These are phyloP conservation scores for Craniophora ligustri DNA, from an alignment of 2,888 invertebrate species.

Conservation along the genomic window DNA sequence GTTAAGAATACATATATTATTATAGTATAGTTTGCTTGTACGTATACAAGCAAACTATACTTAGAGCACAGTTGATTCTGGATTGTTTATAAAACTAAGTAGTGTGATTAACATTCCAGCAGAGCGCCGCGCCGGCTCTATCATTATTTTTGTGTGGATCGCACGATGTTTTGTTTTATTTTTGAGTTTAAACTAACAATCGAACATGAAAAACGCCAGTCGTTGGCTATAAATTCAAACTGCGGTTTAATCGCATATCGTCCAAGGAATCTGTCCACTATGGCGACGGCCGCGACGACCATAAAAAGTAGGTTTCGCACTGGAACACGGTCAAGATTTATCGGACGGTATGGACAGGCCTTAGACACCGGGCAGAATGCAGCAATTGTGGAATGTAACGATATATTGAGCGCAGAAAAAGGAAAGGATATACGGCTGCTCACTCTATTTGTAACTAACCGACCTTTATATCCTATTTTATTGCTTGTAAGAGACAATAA, in stretches of 20 bases:
- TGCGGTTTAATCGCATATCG: slow-evolving; percentile 74
- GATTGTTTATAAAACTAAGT: slow-evolving; percentile 44
- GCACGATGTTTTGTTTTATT: slow-evolving; percentile 37
- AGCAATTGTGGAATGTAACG: slow-evolving; percentile 67
- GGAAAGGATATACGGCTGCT: slow-evolving; percentile 53
- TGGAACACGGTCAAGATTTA: slow-evolving; percentile 79
- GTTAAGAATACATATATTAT: too few relatives aligned
- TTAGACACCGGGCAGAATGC: slow-evolving; percentile 69
- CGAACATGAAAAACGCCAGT: slow-evolving; percentile 69
- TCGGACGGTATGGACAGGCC: slow-evolving; percentile 65
- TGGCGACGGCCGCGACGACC: slow-evolving; percentile 63
- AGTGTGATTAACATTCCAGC: slow-evolving; percentile 50
- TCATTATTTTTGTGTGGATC: slow-evolving; percentile 37
- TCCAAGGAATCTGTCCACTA: slow-evolving; percentile 77
- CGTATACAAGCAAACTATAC: slow-evolving; percentile 39
- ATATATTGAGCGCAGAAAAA: slow-evolving; percentile 68
- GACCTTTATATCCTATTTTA: slow-evolving; percentile 50
- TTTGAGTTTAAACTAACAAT: slow-evolving; percentile 56
- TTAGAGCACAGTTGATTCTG: slow-evolving; percentile 42
- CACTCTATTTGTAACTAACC: slow-evolving; percentile 50
- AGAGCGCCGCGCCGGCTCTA: slow-evolving; percentile 23
- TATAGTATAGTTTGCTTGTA: too few relatives aligned
- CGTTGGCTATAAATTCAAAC: slow-evolving; percentile 71
- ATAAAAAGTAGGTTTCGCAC: slow-evolving; percentile 81
- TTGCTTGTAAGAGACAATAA: slow-evolving; percentile 40